Evolutionary conservation across 2,797 vertebrate species (phyloP).

Genomic region (Chloroceryle amazona): DNA sequence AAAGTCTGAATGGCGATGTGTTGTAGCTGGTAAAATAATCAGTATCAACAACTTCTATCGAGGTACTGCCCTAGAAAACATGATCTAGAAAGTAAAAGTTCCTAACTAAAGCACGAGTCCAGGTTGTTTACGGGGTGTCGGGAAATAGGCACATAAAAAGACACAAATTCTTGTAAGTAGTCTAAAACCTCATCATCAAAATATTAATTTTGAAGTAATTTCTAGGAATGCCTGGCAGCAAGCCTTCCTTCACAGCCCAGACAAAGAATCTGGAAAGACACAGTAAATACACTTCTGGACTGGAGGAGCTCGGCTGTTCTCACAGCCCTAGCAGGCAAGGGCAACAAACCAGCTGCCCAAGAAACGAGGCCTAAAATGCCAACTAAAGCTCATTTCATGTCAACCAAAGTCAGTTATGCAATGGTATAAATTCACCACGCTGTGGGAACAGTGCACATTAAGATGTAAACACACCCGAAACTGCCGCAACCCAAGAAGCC

Average conservation of each 20-base stretch:
- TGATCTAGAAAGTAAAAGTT: not conserved
- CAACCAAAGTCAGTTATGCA: not conserved
- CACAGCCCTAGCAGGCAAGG: not conserved
- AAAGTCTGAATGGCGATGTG: not conserved
- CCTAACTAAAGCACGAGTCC: not conserved
- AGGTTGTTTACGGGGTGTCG: not conserved
- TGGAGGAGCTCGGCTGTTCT: not conserved
- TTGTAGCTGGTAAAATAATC: not conserved
- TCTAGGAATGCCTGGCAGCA: not conserved
- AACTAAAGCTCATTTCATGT: rapidly evolving
- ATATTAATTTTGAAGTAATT: not conserved
- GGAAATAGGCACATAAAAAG: not conserved
- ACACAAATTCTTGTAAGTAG: not conserved
- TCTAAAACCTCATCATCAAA: not conserved
- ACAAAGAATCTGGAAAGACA: not conserved
- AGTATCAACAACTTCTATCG: not conserved
- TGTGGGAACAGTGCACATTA: rapidly evolving
- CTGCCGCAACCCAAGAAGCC: not conserved
- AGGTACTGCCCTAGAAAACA: not conserved
- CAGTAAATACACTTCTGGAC: not conserved
- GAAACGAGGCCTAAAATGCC: not conserved
- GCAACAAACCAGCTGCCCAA: not conserved
- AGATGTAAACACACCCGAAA: not conserved
- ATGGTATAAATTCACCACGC: rapidly evolving
- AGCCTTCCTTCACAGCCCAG: not conserved